phyloP scores from a whole-genome alignment of 2,888 invertebrate species.

The Platycnemis pennipes region DNA sequence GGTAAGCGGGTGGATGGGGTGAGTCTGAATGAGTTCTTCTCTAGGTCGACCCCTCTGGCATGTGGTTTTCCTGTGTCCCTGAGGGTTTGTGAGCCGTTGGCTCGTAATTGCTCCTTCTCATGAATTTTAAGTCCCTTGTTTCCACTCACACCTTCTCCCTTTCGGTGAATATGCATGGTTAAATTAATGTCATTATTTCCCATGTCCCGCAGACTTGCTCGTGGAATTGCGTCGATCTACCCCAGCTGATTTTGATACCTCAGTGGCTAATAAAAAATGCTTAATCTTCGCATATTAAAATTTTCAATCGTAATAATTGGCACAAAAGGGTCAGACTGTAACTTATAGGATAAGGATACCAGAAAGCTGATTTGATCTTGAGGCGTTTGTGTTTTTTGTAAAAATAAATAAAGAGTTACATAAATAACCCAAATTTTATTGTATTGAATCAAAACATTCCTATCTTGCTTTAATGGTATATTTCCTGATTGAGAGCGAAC shows the following conservation, averaged over 20 bases:
- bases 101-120: constrained; percentile 18
- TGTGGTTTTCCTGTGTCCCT: background rate
- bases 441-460: no score
- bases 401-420: no score
- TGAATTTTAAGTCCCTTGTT: constrained; percentile 22
- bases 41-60: background rate
- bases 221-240: background rate
- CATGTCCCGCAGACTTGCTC: background rate
- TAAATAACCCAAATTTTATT: no score
- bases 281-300: no score
- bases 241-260: background rate
- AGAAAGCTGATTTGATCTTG: no score
- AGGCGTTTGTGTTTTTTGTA: no score
- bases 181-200: constrained; percentile 28
- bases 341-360: no score
- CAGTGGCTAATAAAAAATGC: background rate
- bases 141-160: constrained; percentile 30
- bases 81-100: background rate
- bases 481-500: no score
- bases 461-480: no score
- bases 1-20: background rate
- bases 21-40: background rate
- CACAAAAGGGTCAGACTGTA: no score
- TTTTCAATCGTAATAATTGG: no score
- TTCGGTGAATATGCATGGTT: constrained; percentile 6